These are phyloP conservation scores for Siphonodentalium dalli DNA, from an alignment of 2,888 invertebrate species.

Conservation along the genomic window DNA sequence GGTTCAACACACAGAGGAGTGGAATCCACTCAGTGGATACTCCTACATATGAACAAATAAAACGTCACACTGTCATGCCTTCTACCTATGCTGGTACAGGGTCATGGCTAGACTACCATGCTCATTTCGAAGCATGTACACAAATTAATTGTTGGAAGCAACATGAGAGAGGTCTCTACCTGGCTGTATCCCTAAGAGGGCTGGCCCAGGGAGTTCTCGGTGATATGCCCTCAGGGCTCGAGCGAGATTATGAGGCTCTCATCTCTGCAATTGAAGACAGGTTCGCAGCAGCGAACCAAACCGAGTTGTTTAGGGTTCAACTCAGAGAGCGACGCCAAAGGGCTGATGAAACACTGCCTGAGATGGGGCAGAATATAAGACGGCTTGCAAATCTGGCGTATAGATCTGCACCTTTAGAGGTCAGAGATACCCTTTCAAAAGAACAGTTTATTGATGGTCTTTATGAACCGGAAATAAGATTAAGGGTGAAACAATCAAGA, in stretches of 20 bases:
- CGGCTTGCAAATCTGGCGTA: neutral
- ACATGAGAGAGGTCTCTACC: neutral
- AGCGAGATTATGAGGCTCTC: neutral
- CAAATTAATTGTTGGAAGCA: neutral
- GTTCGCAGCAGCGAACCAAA: slow-evolving; percentile 3
- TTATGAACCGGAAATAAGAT: neutral
- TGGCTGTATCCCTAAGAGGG: slow-evolving; percentile 1
- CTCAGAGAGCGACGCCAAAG: neutral
- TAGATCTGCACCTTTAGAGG: neutral
- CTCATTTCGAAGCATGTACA: slow-evolving; percentile 1
- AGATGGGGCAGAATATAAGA: neutral
- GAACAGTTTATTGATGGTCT: slow-evolving; percentile 2
- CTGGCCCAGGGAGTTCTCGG: slow-evolving; percentile 1
- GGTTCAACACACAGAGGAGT: no score
- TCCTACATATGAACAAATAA: no score
- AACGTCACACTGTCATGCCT: neutral
- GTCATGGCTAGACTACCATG: neutral
- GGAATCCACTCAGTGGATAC: no score
- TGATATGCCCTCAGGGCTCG: neutral
- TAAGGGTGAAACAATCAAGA: neutral
- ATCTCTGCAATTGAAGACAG: neutral
- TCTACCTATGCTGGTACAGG: neutral
- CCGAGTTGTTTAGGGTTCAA: slow-evolving; percentile 1
- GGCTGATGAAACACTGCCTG: neutral
- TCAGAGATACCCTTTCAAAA: neutral